These are phyloP conservation scores for Oxytorus armatus DNA, from an alignment of 2,888 invertebrate genomes.

Conservation along the genomic window DNA sequence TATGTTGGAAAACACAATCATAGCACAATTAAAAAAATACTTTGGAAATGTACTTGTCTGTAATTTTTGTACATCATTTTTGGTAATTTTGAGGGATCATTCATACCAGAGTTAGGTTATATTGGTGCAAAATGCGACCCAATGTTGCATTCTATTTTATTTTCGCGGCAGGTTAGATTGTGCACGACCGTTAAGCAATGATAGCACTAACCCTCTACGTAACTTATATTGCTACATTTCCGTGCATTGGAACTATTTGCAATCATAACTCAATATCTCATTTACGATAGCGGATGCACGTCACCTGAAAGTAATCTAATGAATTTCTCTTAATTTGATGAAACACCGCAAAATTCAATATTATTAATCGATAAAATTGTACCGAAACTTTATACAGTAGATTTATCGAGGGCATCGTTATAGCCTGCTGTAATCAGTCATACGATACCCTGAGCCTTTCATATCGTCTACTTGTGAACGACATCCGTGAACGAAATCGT, in stretches of 20 bases:
- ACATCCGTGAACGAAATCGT: not conserved
- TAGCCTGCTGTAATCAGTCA: conserved; percentile 7
- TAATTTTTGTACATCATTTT: too few species aligned
- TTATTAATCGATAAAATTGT: not conserved
- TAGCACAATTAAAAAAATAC: too few species aligned
- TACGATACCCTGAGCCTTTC: conserved; percentile 8
- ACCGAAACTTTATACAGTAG: not conserved
- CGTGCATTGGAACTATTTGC: not conserved
- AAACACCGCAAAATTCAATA: not conserved
- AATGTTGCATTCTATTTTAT: not conserved
- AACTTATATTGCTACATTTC: not conserved
- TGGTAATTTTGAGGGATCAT: too few species aligned
- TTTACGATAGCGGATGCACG: too few species aligned
- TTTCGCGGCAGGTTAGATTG: too few species aligned
- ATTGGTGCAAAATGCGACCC: too few species aligned
- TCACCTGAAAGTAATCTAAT: not conserved
- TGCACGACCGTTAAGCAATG: too few species aligned
- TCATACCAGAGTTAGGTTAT: too few species aligned
- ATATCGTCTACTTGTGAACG: conserved; percentile 15
- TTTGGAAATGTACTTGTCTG: too few species aligned
- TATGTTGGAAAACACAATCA: too few species aligned
- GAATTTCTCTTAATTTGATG: not conserved
- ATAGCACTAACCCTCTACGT: too few species aligned
- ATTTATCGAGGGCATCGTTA: not conserved
- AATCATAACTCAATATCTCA: too few species aligned